Percentiles rank a stretch among this genome's conserved stretches.
phyloP scores from a whole-genome alignment of 2,888 invertebrate species.

The Lasioglossum pauxillum region DNA sequence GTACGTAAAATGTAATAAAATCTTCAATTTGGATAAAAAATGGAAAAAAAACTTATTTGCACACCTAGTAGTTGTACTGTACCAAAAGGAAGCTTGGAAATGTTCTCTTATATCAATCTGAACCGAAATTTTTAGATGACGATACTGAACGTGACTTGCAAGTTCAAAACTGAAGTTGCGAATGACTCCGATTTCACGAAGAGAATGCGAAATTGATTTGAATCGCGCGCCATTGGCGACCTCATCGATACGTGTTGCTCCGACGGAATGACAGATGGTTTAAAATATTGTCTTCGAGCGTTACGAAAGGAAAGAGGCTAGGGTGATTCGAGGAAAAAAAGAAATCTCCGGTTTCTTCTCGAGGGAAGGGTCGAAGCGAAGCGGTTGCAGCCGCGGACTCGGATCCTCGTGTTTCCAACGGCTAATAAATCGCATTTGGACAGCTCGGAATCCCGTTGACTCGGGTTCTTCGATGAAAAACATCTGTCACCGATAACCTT shows the following conservation, averaged over 20 bases:
- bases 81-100: no score
- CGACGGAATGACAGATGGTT: neutral
- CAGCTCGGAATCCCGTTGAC: slow-evolving; percentile 61
- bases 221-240: neutral
- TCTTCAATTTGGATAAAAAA: no score
- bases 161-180: neutral
- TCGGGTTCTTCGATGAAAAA: slow-evolving; percentile 62
- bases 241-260: neutral
- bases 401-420: slow-evolving; percentile 70
- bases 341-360: slow-evolving; percentile 68
- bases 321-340: slow-evolving; percentile 23
- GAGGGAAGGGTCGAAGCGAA: slow-evolving; percentile 29
- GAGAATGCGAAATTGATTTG: neutral
- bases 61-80: no score
- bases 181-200: neutral
- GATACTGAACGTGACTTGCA: no score
- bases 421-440: slow-evolving; percentile 71
- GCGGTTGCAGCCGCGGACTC: neutral
- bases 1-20: no score
- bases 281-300: neutral
- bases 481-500: slow-evolving; percentile 67
- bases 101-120: no score
- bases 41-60: no score
- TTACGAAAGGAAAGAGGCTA: slow-evolving; percentile 23
- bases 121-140: no score